These are phyloP conservation scores for Lophura swinhoii DNA, from an alignment of 2,797 vertebrate species.

Conservation along the genomic window DNA sequence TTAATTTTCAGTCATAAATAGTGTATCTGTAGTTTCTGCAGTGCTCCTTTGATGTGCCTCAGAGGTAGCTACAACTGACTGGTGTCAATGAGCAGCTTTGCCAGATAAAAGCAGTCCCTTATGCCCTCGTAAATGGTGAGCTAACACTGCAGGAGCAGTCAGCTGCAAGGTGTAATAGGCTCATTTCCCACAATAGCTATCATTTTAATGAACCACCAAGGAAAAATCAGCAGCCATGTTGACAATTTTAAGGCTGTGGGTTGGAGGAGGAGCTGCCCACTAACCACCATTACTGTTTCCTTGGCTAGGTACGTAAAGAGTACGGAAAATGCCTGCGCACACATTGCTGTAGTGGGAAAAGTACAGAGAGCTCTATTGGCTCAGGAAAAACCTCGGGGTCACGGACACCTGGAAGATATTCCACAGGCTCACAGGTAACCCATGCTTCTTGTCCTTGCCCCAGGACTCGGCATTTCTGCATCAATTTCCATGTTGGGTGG, in stretches of 20 bases:
- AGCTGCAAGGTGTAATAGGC: background rate
- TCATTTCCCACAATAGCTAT: constrained; percentile 1
- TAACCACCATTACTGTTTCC: constrained; percentile 59
- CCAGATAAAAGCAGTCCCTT: background rate
- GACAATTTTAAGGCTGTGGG: background rate
- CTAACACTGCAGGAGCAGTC: background rate
- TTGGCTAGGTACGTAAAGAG: constrained; percentile 93
- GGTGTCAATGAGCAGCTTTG: background rate
- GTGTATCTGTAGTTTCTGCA: background rate
- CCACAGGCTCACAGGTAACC: constrained; percentile 94
- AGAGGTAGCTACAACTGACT: background rate
- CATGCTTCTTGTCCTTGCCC: background rate
- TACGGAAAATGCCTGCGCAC: constrained; percentile 96
- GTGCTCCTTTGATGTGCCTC: constrained; percentile 1
- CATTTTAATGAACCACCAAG: background rate
- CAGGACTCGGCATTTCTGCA: accelerated
- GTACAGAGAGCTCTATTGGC: constrained; percentile 93
- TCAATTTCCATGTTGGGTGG: background rate
- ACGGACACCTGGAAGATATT: constrained; percentile 92
- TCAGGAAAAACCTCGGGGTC: constrained; percentile 93
- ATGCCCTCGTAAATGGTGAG: background rate
- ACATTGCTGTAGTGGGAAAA: constrained; percentile 96
- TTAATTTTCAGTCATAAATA: constrained; percentile 42
- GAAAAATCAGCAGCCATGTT: background rate
- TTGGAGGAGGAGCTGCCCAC: background rate